Evolutionary conservation across 2,113 vertebrate genomes (phyloP), one percentile per base, ranked within the genome.

Genomic region (Empidonax alnorum): DNA sequence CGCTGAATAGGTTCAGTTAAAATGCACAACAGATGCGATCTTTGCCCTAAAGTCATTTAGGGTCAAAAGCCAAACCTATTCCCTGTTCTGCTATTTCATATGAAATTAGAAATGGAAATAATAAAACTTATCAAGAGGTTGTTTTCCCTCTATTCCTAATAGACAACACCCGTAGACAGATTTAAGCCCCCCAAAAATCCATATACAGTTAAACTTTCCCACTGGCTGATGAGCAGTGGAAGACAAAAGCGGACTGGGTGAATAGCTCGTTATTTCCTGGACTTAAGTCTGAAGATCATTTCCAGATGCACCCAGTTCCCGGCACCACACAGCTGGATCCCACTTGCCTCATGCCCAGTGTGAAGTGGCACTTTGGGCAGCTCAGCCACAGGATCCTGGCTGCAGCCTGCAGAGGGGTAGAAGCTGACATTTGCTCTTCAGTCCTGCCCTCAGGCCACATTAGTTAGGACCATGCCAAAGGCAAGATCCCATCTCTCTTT

Each of bases 21-120:
- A 96, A 97, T 65, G 53, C 22, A 84, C n/a, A 95, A 89, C 93
- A 97, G 93, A 92, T 95, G 93, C 61, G 80, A 92, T 86, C 83
- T 94, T 95, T 97, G 88, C 92, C 92, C 88, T 61, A 75, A 19
- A 89, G 52, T 92, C 53, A 81, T 52, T 62, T 24, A 75, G 69
- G 69, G 89, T 96, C 89, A 96, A 82, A 96, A 72, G 76, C 47
- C 69, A 90, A 63, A 93, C 56, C 53, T 84, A 90, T 88, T 96
- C 63, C 39, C 42, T 27, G 11, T 74, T 93, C 72, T 81, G 28
- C 47, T 92, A 86, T 88, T 94, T 92, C 39, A 56, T 77, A 75
- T 68, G 52, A 71, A 86, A 75, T 86, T 59, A 71, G 59, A 90
- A 95, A 78, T 92, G 63, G 85, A 90, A 95, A 95, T 23, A 90